Evolutionary conservation across 2,888 invertebrate genomes (phyloP).

Genomic region (Nemapogon koenigi): DNA sequence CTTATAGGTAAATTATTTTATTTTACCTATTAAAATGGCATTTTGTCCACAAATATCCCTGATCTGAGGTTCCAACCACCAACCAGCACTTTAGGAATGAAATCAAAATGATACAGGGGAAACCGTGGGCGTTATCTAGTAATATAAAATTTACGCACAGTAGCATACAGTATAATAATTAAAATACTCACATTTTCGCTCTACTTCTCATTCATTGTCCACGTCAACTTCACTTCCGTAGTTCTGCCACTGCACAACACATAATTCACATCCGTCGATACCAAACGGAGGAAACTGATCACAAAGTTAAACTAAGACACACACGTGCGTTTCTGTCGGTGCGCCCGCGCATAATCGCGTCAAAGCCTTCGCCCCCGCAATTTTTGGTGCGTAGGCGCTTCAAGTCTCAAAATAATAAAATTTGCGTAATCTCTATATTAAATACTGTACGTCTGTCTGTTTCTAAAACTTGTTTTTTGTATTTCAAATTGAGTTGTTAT

Average conservation of each 20-base stretch:
- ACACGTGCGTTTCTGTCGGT: conserved; percentile 47
- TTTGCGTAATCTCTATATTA: conserved; percentile 56
- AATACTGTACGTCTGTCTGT: too few species aligned
- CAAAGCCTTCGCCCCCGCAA: conserved; percentile 60
- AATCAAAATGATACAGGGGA: too few species aligned
- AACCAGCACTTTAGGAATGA: too few species aligned
- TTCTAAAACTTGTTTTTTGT: too few species aligned
- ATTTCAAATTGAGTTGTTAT: too few species aligned
- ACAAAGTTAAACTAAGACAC: background rate
- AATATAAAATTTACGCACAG: too few species aligned
- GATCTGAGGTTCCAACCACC: too few species aligned
- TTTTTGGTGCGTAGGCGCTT: conserved; percentile 51
- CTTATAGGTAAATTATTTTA: too few species aligned
- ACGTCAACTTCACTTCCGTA: conserved; percentile 34
- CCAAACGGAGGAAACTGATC: background rate
- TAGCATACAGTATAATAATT: too few species aligned
- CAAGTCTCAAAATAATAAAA: conserved; percentile 34
- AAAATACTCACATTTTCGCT: conserved; percentile 53
- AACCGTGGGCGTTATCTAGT: too few species aligned
- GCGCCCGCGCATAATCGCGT: conserved; percentile 50
- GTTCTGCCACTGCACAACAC: conserved; percentile 54
- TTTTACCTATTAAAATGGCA: too few species aligned
- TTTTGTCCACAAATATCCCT: too few species aligned
- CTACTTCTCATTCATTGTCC: conserved; percentile 59
- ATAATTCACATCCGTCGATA: conserved; percentile 59